Conservation (phyloP, 1,140 invertebrate species). For the Drosophila watanabei region DNA sequence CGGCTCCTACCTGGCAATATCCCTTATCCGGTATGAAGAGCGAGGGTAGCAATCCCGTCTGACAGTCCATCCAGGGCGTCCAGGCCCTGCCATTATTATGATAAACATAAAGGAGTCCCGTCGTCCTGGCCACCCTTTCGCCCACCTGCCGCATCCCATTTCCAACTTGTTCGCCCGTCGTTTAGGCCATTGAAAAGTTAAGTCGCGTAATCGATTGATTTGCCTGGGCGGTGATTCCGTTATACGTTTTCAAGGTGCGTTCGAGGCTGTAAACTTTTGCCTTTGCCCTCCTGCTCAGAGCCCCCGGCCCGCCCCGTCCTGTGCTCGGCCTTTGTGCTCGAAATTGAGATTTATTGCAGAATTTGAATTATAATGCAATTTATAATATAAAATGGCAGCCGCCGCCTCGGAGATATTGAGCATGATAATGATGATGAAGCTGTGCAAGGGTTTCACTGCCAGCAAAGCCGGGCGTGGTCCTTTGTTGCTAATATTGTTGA, state of each 20-base stretch:
- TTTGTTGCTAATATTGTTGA: constrained; percentile 79
- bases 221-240: constrained; percentile 64
- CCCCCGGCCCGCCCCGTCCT: neutral
- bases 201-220: constrained; percentile 85
- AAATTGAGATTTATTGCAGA: constrained; percentile 85
- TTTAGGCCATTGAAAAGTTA: constrained; percentile 83
- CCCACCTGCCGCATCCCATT: constrained; percentile 17
- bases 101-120: constrained; percentile 69
- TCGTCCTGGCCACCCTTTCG: constrained; percentile 9
- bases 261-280: constrained; percentile 65
- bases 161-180: constrained; percentile 49
- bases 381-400: constrained; percentile 82
- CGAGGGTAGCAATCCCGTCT: constrained; percentile 54
- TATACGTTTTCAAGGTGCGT: constrained; percentile 73
- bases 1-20: constrained; percentile 17
- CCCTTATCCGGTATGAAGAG: constrained; percentile 16
- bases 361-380: constrained; percentile 85
- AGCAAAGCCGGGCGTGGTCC: constrained; percentile 43
- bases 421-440: constrained; percentile 81
- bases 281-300: constrained; percentile 1
- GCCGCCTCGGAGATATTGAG: constrained; percentile 69
- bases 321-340: constrained; percentile 69
- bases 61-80: constrained; percentile 57
- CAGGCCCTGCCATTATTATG: constrained; percentile 63
- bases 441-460: constrained; percentile 67